Base-by-base conservation (phyloP, 2,797 vertebrate genomes). In the Potorous gilbertii region DNA sequence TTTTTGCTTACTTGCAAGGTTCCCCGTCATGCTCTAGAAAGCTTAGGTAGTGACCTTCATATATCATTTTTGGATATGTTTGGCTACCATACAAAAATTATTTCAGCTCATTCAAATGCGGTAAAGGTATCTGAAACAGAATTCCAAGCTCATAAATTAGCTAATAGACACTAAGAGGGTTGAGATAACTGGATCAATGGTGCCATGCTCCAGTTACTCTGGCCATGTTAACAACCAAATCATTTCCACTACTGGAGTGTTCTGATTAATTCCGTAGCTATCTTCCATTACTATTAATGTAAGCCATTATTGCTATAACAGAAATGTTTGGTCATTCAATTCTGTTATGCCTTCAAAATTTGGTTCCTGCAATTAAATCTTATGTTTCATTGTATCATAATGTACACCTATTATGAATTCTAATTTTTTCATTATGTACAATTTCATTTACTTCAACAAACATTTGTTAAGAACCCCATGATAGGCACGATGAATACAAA, bases 331-430 rank as follows among this genome's bases (percentile, higher is more conserved):
- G 74, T 21, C 40, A 50, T 87, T 81, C 40, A 50, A 87, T 87
- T 87, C 74, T 87, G 40, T 87, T 87, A 87, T 87, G 74, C 40
- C 74, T 87, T 87, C 74, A 87, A 87, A 87, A 46, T 87, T 87
- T 27, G 40, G 74, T 87, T 87, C 74, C 74, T 50, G 74, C 74
- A 87, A 87, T 87, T 87, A 87, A 87, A 27, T 87, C 40, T 50
- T n/a, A n/a, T 87, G 74, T 50, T 87, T 27, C 40, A 50, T 87
- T 87, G 21, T 87, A 6, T 87, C 24, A 50, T 87, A 50, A 87
- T 28, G 74, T 27, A 87, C 21, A 46, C 74, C 74, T 87, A 87
- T 87, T 50, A 87, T 87, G 74, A 87, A 87, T 87, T 81, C 8
- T 81, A 40, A 81, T 81, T 81, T 81, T 81, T 81, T 50, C 74